Evolutionary conservation across 1,140 invertebrate species (phyloP).

Genomic region (Zaprionus taronus): DNA sequence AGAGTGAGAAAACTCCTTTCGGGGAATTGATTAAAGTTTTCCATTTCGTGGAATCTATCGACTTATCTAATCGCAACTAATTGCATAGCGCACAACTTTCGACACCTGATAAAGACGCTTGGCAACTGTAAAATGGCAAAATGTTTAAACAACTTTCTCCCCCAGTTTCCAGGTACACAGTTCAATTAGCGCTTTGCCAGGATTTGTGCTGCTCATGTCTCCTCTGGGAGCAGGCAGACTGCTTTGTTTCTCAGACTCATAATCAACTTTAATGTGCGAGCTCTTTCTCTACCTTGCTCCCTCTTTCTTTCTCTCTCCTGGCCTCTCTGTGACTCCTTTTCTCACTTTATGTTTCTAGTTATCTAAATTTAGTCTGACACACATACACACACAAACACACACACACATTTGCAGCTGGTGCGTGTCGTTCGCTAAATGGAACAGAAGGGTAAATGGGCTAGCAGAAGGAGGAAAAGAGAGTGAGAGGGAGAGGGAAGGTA

Average conservation of each 20-base stretch:
- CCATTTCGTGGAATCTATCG: not conserved
- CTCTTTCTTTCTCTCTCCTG: not conserved
- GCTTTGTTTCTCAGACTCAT: not conserved
- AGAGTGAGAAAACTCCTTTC: not conserved
- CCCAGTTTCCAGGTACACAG: conserved; percentile 15
- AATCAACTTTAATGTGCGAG: conserved; percentile 9
- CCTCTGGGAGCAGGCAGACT: conserved; percentile 6
- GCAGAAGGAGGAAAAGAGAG: not conserved
- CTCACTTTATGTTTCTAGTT: conserved; percentile 21
- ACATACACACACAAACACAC: conserved; percentile 9
- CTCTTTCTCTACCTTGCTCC: not conserved
- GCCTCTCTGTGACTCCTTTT: not conserved
- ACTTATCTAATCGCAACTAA: conserved; percentile 20
- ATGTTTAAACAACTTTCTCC: conserved; percentile 23
- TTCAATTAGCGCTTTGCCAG: conserved; percentile 40
- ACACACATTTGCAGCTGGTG: conserved; percentile 12
- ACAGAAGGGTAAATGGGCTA: conserved; percentile 4
- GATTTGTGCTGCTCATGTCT: conserved; percentile 15
- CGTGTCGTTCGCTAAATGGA: conserved; percentile 30
- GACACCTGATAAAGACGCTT: conserved; percentile 4
- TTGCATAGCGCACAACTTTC: conserved; percentile 19
- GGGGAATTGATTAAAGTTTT: not conserved
- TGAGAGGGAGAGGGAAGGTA: not conserved
- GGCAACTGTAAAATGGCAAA: conserved; percentile 10
- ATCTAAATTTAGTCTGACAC: conserved; percentile 27